phyloP scores from a whole-genome alignment of 2,888 invertebrate genomes.

The Melanophora roralis region DNA sequence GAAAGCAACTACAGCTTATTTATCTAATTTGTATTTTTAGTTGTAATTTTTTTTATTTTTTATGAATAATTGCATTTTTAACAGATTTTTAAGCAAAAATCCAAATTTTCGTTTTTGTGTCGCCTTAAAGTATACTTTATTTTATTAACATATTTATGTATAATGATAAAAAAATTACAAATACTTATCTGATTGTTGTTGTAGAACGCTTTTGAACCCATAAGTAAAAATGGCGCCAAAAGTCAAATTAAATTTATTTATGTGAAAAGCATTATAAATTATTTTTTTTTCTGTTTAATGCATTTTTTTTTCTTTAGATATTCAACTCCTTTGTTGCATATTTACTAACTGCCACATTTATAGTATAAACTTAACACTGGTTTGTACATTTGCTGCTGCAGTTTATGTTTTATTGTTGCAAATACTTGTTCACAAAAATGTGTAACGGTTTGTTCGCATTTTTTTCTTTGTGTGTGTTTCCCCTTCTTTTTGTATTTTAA shows the following conservation, averaged over 20 bases:
- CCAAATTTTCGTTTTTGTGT: not conserved
- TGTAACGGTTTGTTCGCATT: not conserved
- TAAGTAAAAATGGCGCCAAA: conserved; percentile 4
- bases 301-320: not conserved
- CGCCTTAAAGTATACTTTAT: not conserved
- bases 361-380: conserved; percentile 24
- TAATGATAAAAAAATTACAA: no score
- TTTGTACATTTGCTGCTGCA: not conserved
- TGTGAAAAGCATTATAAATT: not conserved
- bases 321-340: conserved; percentile 25
- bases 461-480: not conserved
- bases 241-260: not conserved
- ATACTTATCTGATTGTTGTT: no score
- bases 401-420: conserved; percentile 24
- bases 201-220: not conserved
- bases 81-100: no score
- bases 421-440: conserved; percentile 8
- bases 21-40: no score
- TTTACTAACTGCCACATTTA: conserved; percentile 24
- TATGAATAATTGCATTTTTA: no score
- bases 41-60: no score
- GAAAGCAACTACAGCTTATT: no score
- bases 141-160: not conserved
- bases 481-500: conserved; percentile 1
- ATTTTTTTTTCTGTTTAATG: not conserved